Evolutionary conservation across 35 echinoderm and acorn worm species (phyloP), one percentile per base, ranked within the genome.

Genomic region (Heliocidaris erythrogramma): DNA sequence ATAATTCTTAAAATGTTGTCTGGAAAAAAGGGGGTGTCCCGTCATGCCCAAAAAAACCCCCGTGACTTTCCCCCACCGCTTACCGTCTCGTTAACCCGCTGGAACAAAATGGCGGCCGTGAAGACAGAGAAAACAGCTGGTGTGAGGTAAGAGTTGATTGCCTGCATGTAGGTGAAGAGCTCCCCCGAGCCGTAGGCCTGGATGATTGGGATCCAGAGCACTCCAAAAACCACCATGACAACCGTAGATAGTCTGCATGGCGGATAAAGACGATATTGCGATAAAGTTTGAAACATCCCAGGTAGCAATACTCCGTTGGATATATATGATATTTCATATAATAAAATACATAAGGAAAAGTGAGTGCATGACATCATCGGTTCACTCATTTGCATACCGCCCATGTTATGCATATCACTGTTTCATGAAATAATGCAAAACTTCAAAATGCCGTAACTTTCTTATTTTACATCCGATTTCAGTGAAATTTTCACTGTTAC

Each of bases 161-260:
- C 48, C 30, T 93, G 92, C 30, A 93, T 93, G 92, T 93, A 93
- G 92, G 24, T 56, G 59, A 59, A 93, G 30, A 93, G 49, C n/a
- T 93, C 92, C 49, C 92, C 92, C 12, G 92, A 52, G 30, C 92
- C 92, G 49, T 93, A 93, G 49, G 92, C 92, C 92, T 93, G 92
- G 49, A 93, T 32, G 42, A 93, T 56, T 30, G 92, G 92, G 10
- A 93, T 93, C 92, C 92, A 93, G 9, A 93, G 59, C 59, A 65
- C 92, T 11, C 49, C 92, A 60, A 93, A 27, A 10, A 93, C 48
- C 27, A 65, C 92, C 30, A 93, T 48, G 8, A 93, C 49, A 13
- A 52, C 42, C 11, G 92, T 93, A 31, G 42, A 59, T 59, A 93
- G 13, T 65, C 92, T 93, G 92, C 52, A 85, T 27, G 10, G 29